Evolutionary conservation across 2,113 vertebrate species (phyloP).

Genomic region (Trichechus manatus): DNA sequence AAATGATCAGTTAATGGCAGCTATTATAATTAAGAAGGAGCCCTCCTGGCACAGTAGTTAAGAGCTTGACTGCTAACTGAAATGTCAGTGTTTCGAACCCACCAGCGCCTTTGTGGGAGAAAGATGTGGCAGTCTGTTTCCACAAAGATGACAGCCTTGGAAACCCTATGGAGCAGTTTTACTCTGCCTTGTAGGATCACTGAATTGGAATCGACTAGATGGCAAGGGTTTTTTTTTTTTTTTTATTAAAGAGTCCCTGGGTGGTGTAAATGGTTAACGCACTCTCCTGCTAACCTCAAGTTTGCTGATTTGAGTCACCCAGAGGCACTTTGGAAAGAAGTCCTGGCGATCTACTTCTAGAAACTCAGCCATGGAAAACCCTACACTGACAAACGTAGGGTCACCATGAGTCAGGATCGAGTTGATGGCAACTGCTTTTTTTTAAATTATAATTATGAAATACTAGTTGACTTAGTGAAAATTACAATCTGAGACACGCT

Average conservation of each 20-base stretch:
- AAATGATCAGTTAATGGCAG: not conserved
- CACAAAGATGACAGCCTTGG: not conserved
- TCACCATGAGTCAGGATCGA: not conserved
- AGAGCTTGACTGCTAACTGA: not conserved
- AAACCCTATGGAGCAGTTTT: not conserved
- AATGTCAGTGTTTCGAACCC: not conserved
- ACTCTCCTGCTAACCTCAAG: not conserved
- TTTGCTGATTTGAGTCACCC: not conserved
- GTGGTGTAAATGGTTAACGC: not conserved
- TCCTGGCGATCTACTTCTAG: not conserved
- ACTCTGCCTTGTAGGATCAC: not conserved
- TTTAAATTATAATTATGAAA: not conserved
- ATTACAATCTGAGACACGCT: not conserved
- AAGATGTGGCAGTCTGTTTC: not conserved
- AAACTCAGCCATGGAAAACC: not conserved
- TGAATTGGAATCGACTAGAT: too few species aligned
- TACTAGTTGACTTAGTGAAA: conserved; percentile 28
- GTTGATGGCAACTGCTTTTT: not conserved
- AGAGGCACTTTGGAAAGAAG: not conserved
- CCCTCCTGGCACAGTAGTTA: not conserved
- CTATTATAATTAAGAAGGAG: not conserved
- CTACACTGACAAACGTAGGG: not conserved
- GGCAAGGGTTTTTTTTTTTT: not conserved
- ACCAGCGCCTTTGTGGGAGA: too few species aligned
- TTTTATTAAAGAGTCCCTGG: not conserved